phyloP scores from a whole-genome alignment of 2,888 invertebrate genomes.

The Tachina fera region DNA sequence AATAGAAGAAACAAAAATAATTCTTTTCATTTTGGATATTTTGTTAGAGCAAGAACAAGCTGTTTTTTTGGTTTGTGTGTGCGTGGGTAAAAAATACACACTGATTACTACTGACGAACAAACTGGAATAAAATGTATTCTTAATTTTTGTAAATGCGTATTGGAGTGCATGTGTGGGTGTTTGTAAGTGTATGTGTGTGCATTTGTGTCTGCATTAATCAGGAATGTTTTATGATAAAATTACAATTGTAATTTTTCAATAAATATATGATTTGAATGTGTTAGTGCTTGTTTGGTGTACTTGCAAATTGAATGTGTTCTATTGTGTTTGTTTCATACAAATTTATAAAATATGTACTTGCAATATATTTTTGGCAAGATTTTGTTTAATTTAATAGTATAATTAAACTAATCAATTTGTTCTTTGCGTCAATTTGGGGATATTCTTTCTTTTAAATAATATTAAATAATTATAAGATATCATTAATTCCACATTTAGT shows the following conservation, averaged over 20 bases:
- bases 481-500: too few relatives aligned
- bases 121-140: conserved; percentile 5
- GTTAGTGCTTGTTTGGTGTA: neutral
- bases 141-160: neutral
- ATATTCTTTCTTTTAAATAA: too few relatives aligned
- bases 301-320: neutral
- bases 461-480: too few relatives aligned
- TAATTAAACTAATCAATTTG: too few relatives aligned
- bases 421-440: too few relatives aligned
- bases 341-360: conserved; percentile 13
- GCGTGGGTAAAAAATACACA: neutral
- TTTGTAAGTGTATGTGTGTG: neutral
- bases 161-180: neutral
- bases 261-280: neutral
- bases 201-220: neutral
- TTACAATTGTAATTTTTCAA: conserved; percentile 35
- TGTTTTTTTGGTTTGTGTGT: neutral
- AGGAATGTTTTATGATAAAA: neutral
- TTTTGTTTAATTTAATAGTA: conserved; percentile 42
- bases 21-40: conserved; percentile 20
- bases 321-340: neutral
- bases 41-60: conserved; percentile 12
- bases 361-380: conserved; percentile 12
- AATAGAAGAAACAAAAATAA: neutral
- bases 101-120: conserved; percentile 47